phyloP scores from a whole-genome alignment of 2,113 vertebrate species.

The Xiphias gladius region DNA sequence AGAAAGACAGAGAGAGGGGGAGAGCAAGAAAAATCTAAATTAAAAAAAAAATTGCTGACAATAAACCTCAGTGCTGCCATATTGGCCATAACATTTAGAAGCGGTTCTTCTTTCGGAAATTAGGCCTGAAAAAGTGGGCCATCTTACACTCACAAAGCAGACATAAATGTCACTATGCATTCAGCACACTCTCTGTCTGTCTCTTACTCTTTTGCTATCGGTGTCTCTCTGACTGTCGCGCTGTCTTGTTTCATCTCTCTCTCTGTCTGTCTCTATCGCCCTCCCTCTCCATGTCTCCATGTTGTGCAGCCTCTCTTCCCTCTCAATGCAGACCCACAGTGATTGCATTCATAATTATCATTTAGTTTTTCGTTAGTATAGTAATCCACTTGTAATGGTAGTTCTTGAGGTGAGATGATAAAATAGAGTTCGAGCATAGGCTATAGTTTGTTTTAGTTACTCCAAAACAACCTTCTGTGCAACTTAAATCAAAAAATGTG shows the following conservation, averaged over 20 bases:
- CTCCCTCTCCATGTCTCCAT: background rate
- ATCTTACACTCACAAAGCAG: background rate
- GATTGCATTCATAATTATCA: background rate
- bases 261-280: background rate
- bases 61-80: background rate
- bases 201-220: conserved; percentile 6
- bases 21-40: background rate
- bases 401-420: background rate
- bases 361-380: background rate
- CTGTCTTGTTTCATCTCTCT: conserved; percentile 35
- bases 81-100: background rate
- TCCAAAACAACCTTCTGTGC: background rate
- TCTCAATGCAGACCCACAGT: background rate
- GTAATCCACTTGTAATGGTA: background rate
- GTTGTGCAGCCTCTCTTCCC: background rate
- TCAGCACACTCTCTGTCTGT: conserved; percentile 37
- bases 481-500: conserved; percentile 10
- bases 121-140: conserved; percentile 6
- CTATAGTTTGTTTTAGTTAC: background rate
- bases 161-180: conserved; percentile 29
- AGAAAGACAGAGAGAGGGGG: conserved; percentile 7
- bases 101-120: background rate
- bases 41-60: background rate
- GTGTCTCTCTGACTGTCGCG: conserved; percentile 11
- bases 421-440: background rate